Evolutionary conservation across 2,113 vertebrate species (phyloP).

Genomic region (Leptobrachium ailaonicum): DNA sequence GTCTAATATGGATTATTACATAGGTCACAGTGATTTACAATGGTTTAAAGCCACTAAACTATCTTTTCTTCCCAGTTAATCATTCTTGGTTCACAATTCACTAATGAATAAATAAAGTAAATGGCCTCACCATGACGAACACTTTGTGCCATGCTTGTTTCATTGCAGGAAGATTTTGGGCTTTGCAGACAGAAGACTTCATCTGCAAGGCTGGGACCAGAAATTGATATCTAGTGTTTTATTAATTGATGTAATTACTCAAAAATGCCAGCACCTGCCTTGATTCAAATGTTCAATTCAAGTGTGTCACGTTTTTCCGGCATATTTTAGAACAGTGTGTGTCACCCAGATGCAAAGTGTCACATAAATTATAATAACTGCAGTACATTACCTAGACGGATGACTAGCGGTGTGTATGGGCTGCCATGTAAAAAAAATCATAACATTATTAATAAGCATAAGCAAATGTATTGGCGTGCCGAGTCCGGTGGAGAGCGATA

Average conservation of each 20-base stretch:
- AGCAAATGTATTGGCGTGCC: not conserved
- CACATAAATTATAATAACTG: constrained; percentile 25
- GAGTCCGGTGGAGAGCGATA: too few relatives aligned
- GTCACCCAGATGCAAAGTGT: not conserved
- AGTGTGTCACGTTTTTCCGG: not conserved
- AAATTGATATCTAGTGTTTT: constrained; percentile 20
- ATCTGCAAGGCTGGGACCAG: not conserved
- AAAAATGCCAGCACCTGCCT: constrained; percentile 43
- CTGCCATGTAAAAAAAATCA: not conserved
- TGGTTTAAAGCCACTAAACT: too few relatives aligned
- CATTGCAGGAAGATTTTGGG: not conserved
- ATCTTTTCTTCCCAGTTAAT: not conserved
- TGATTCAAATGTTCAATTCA: not conserved
- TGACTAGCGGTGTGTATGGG: not conserved
- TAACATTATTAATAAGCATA: constrained; percentile 9
- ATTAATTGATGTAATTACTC: constrained; percentile 47
- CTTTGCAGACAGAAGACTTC: not conserved
- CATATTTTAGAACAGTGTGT: not conserved
- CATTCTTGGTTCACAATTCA: not conserved
- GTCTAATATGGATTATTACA: too few relatives aligned
- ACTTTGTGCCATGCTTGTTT: not conserved
- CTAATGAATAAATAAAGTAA: not conserved
- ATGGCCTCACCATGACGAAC: too few relatives aligned
- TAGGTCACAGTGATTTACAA: too few relatives aligned
- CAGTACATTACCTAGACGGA: constrained; percentile 4